Evolutionary conservation across 2,113 vertebrate species (phyloP), one percentile per base, ranked within the genome.

Genomic region (Malurus cyaneus): DNA sequence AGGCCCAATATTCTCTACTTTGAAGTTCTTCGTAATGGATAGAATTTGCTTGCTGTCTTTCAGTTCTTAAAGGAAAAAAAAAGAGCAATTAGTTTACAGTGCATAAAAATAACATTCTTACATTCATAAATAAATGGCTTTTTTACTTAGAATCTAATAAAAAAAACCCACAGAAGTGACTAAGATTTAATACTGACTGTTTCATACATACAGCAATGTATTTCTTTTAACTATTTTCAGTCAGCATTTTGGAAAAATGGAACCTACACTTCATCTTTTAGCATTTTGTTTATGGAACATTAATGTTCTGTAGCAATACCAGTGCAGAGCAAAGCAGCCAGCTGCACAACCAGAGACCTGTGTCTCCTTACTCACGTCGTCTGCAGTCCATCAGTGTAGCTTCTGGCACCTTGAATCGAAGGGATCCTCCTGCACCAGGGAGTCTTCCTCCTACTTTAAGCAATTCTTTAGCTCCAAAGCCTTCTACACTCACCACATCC

Each of bases 401-500:
- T 93, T 99, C 99, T 21, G 99, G 99, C 73, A 99, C 99, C 39
- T 99, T 99, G 92, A 99, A 99, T 60, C 99, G 98, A 52, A 99
- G 98, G 0, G 99, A 99, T 9, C 98, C 98, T 62, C 98, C 98
- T 1, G 98, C 87, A 5, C 99, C 99, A 1, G 99, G 99, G 12
- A 99, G 97, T 79, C 99, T 99, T 46, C 99, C 99, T 3, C 99
- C 99, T 6, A 99, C 98, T 94, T 98, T 98, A 57, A 99, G 98
- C 78, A 99, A 95, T 96, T 99, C 99, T 96, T 98, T 98, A 12
- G 99, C 99, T 72, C 99, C 99, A 41, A 99, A 98, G 54, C 99
- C 99, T 96, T 98, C 98, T 81, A 99, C 98, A 4, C 18, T 96
- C 95, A 99, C 97, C 98, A 99, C 97, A 74, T 99, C 99, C 14